phyloP scores from a whole-genome alignment of 2,888 invertebrate genomes.

The Eupelmus urozonus region DNA sequence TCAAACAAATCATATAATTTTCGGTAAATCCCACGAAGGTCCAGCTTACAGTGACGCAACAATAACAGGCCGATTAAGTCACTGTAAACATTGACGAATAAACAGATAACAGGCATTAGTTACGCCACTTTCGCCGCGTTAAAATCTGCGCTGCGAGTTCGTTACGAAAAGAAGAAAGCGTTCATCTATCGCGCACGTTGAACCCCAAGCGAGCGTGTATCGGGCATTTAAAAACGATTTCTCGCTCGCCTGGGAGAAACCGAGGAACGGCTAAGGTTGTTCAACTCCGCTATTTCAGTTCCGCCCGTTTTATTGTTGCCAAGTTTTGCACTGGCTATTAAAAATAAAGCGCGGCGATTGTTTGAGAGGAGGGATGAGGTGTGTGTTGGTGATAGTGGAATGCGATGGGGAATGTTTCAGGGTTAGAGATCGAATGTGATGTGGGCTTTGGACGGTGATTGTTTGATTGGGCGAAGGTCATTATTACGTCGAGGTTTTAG shows the following conservation, averaged over 20 bases:
- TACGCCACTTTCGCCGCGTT: constrained; percentile 31
- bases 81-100: constrained; percentile 12
- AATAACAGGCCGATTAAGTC: constrained; percentile 16
- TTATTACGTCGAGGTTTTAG: too few species aligned
- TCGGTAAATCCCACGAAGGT: too few species aligned
- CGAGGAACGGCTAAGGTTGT: constrained; percentile 61
- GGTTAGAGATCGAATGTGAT: neutral
- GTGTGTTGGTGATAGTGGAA: too few species aligned
- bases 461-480: too few species aligned
- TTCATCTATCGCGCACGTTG: constrained; percentile 17
- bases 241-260: constrained; percentile 22
- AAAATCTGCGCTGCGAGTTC: constrained; percentile 3
- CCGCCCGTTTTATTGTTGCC: constrained; percentile 65
- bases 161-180: constrained; percentile 41
- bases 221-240: constrained; percentile 5
- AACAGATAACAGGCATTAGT: constrained; percentile 12
- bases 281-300: constrained; percentile 70
- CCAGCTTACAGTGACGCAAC: constrained; percentile 18
- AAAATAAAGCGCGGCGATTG: too few species aligned
- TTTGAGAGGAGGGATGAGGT: too few species aligned
- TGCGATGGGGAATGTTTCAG: constrained; percentile 27
- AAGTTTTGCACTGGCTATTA: constrained; percentile 44
- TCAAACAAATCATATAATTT: too few species aligned
- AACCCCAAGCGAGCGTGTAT: neutral
- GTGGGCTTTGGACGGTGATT: too few species aligned